Evolutionary conservation across 2,888 invertebrate genomes (phyloP).

Genomic region (Eucriotettix oculatus): DNA sequence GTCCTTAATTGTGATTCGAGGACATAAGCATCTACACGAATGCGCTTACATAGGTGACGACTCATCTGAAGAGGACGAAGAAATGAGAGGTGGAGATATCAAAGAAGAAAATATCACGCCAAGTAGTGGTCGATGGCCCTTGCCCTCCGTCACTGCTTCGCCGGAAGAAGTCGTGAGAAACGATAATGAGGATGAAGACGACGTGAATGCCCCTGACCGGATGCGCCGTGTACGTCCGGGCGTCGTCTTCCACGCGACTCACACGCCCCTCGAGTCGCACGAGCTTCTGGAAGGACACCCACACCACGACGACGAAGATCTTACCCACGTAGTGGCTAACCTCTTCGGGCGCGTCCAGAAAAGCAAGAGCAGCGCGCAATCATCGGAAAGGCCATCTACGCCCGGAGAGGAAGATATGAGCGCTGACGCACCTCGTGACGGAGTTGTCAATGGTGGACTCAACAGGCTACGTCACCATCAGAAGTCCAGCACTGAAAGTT

Average conservation of each 20-base stretch:
- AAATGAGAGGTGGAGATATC: constrained; percentile 31
- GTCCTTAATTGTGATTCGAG: constrained; percentile 57
- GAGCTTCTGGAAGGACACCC: constrained; percentile 3
- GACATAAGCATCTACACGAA: constrained; percentile 58
- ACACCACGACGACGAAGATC: background rate
- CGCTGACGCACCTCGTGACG: too few relatives aligned
- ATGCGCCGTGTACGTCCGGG: constrained; percentile 9
- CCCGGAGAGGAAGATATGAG: too few relatives aligned
- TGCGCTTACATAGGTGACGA: constrained; percentile 70
- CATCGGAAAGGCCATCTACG: too few relatives aligned
- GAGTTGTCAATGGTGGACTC: too few relatives aligned
- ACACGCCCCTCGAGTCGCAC: constrained; percentile 3
- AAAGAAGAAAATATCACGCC: constrained; percentile 21
- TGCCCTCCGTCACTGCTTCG: background rate
- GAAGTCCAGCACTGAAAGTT: too few relatives aligned
- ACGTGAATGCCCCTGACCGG: constrained; percentile 4
- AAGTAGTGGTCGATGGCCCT: constrained; percentile 1
- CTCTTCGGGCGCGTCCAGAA: too few relatives aligned
- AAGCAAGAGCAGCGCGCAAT: too few relatives aligned
- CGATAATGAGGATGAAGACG: background rate
- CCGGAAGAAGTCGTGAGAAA: too few relatives aligned
- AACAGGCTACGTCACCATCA: too few relatives aligned
- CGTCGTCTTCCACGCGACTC: constrained; percentile 5
- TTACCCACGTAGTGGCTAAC: too few relatives aligned
- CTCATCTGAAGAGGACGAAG: constrained; percentile 58